Conservation (phyloP, 2,113 vertebrate genomes). For the Thunnus maccoyii region DNA sequence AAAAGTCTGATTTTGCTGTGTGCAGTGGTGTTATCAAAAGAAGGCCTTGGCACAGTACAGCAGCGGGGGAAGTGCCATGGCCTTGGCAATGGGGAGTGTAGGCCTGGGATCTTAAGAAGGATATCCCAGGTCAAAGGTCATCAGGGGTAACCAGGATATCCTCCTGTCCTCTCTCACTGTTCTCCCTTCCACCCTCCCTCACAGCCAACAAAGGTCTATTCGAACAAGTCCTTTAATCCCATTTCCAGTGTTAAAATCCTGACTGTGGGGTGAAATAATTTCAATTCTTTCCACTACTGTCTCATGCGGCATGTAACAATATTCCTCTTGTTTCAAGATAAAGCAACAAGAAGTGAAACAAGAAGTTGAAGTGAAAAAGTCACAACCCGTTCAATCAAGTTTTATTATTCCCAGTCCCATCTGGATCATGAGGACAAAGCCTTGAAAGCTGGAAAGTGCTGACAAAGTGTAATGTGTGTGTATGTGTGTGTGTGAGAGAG, state of each 20-base stretch:
- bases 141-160: conserved; percentile 74
- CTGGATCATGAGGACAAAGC: conserved; percentile 10
- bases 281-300: conserved; percentile 36
- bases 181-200: conserved; percentile 32
- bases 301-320: conserved; percentile 13
- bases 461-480: conserved; percentile 25
- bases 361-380: conserved; percentile 20
- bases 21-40: conserved; percentile 14
- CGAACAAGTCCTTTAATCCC: conserved; percentile 36
- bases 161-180: conserved; percentile 42
- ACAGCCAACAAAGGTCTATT: background rate
- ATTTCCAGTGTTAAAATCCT: conserved; percentile 36
- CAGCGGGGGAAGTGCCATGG: conserved; percentile 39
- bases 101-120: conserved; percentile 64
- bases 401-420: conserved; percentile 22
- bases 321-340: conserved; percentile 45
- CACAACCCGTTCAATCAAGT: background rate
- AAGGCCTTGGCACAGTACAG: conserved; percentile 45
- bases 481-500: background rate
- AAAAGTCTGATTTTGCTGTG: conserved; percentile 5
- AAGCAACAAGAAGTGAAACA: conserved; percentile 38
- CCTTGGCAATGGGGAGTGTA: conserved; percentile 54
- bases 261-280: conserved; percentile 43
- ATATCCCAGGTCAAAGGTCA: conserved; percentile 79
- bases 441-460: conserved; percentile 28